Conservation (phyloP, 2,797 vertebrate genomes). For the Dryobates pubescens region DNA sequence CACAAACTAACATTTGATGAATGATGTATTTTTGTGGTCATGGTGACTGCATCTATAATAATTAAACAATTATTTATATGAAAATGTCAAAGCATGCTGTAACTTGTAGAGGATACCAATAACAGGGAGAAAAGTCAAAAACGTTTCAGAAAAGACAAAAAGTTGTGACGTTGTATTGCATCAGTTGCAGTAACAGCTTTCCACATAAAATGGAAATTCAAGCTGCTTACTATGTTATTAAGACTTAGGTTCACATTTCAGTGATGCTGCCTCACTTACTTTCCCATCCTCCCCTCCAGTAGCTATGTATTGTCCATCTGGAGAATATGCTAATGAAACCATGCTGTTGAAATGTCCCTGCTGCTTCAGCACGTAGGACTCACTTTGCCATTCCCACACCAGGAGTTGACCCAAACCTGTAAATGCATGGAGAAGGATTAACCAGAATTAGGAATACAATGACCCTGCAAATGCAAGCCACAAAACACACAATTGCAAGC, state of each 20-base stretch:
- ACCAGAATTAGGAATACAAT: not conserved
- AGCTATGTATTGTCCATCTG: conserved; percentile 92
- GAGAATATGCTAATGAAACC: conserved; percentile 91
- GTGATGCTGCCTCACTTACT: conserved; percentile 67
- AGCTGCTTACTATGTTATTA: not conserved
- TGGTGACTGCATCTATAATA: not conserved
- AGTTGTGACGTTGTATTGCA: rapidly evolving
- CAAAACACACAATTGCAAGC: not conserved
- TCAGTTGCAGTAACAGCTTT: not conserved
- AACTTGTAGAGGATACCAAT: not conserved
- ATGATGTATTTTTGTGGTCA: not conserved
- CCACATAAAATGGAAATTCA: not conserved
- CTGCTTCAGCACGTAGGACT: conserved; percentile 96
- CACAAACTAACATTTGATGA: not conserved
- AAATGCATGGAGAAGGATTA: not conserved
- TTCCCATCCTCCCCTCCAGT: conserved; percentile 96
- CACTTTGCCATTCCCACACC: conserved; percentile 99
- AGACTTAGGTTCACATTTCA: not conserved
- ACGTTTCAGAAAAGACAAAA: not conserved
- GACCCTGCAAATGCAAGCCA: not conserved
- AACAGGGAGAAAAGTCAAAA: not conserved
- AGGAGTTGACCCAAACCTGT: conserved; percentile 93
- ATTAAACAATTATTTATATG: not conserved
- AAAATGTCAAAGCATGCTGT: not conserved
- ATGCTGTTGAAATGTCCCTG: conserved; percentile 98